These are phyloP conservation scores for Microcebus griseorufus DNA, from an alignment of 2,113 vertebrate species.

Conservation along the genomic window DNA sequence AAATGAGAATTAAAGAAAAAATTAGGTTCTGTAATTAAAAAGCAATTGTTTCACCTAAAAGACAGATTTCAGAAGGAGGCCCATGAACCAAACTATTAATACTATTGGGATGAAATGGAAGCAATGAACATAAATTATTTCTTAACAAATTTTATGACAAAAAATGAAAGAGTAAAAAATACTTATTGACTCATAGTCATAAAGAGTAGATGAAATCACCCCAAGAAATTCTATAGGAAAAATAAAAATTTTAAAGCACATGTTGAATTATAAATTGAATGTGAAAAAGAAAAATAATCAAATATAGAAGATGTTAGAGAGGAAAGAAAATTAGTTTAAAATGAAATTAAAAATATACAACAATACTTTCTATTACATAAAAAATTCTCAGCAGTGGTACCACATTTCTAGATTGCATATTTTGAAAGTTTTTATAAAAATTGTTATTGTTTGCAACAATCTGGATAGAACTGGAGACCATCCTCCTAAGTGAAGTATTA, in stretches of 20 bases:
- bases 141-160: background rate
- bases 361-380: background rate
- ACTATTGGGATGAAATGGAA: background rate
- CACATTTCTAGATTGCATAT: background rate
- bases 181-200: background rate
- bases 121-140: background rate
- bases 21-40: background rate
- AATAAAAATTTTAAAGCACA: background rate
- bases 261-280: background rate
- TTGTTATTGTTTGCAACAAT: too few species aligned
- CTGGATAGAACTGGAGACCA: too few species aligned
- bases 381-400: background rate
- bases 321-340: background rate
- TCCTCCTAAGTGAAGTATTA: too few species aligned
- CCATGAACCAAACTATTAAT: background rate
- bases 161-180: background rate
- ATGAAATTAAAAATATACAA: background rate
- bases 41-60: background rate
- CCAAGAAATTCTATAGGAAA: background rate
- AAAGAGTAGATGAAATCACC: background rate
- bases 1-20: background rate
- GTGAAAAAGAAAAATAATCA: background rate
- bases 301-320: background rate
- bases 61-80: background rate
- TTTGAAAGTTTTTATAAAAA: background rate